These are phyloP conservation scores for Perizoma affinitatum DNA, from an alignment of 2,888 invertebrate species.

Conservation along the genomic window DNA sequence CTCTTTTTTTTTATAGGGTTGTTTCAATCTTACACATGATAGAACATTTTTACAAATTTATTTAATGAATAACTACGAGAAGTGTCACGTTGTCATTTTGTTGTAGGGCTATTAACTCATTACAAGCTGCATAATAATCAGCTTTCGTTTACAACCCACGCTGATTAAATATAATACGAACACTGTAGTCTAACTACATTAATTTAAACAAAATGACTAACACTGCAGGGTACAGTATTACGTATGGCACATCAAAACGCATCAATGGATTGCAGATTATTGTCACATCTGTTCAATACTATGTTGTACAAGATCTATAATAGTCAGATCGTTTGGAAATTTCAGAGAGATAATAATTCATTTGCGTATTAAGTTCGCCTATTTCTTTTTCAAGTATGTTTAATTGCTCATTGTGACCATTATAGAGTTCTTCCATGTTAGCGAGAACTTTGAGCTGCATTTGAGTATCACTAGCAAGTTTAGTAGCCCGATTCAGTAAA, in stretches of 20 bases:
- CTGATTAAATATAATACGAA: constrained; percentile 53
- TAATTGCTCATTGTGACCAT: constrained; percentile 85
- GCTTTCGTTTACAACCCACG: constrained; percentile 44
- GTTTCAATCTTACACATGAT: background rate
- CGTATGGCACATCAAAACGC: constrained; percentile 56
- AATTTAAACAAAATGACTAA: constrained; percentile 51
- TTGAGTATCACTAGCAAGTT: constrained; percentile 91
- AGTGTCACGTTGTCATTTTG: background rate
- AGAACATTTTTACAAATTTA: background rate
- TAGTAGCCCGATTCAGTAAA: constrained; percentile 91
- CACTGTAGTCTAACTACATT: constrained; percentile 63
- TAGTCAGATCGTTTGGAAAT: constrained; percentile 85
- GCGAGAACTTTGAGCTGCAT: constrained; percentile 89
- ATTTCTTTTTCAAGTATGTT: constrained; percentile 85
- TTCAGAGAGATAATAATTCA: constrained; percentile 86
- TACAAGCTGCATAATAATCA: constrained; percentile 15
- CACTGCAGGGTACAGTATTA: constrained; percentile 38
- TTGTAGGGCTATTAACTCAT: background rate
- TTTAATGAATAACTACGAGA: background rate
- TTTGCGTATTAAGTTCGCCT: constrained; percentile 84
- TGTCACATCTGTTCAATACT: constrained; percentile 2
- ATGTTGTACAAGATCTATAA: constrained; percentile 85
- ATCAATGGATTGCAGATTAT: constrained; percentile 8
- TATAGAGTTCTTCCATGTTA: constrained; percentile 88
- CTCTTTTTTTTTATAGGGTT: too few species aligned